Percentiles rank a stretch among this genome's conserved stretches.
Evolutionary conservation across 2,113 vertebrate genomes (phyloP).

Genomic region (Marmota flaviventris): DNA sequence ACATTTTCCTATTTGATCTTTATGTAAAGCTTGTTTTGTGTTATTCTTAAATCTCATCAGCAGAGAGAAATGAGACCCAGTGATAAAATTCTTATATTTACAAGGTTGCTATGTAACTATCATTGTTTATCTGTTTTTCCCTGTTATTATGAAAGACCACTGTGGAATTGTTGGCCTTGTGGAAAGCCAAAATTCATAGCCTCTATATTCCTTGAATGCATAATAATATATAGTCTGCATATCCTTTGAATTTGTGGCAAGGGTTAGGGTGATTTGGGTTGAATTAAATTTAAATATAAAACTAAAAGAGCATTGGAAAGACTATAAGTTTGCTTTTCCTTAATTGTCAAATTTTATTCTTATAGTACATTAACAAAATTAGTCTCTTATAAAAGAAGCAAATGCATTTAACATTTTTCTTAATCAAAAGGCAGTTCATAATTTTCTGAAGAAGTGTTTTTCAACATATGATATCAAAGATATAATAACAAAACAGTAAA

Average conservation of each 20-base stretch:
- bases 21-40: neutral
- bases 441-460: constrained; percentile 49
- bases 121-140: neutral
- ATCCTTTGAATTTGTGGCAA: neutral
- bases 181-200: neutral
- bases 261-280: neutral
- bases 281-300: constrained; percentile 48
- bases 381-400: constrained; percentile 59
- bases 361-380: constrained; percentile 21
- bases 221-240: neutral
- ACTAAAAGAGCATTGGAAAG: neutral
- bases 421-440: constrained; percentile 37
- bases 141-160: neutral
- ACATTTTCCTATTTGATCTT: neutral
- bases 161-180: neutral
- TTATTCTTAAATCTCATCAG: constrained; percentile 47
- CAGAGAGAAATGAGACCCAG: neutral
- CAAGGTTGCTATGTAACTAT: neutral
- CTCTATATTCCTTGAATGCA: neutral
- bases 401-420: constrained; percentile 1
- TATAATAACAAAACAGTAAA: constrained; percentile 52
- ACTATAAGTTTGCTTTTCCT: neutral
- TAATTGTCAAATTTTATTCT: constrained; percentile 40
- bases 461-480: constrained; percentile 72
- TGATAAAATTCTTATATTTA: constrained; percentile 51